Evolutionary conservation across 2,888 invertebrate species (phyloP), one percentile per base, ranked within the genome.

Genomic region (Platerodrilus igneus): DNA sequence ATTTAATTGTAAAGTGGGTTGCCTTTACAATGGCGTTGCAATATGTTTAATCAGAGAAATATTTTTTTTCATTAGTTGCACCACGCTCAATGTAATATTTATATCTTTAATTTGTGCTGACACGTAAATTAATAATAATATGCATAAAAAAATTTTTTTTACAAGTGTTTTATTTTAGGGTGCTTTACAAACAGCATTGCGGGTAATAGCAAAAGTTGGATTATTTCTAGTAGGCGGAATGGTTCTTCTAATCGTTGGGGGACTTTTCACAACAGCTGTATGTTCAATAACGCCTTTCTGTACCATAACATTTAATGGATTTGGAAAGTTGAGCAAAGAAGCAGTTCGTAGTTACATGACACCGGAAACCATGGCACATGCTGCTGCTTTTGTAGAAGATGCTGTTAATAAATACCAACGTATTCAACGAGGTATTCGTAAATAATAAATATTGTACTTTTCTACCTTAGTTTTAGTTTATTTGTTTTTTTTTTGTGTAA

Each of bases 201-300:
- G 52, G 34, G 41, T 68, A 11, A 50, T 74, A 10, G 60, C 70
- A n/a, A 69, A 71, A 48, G 55, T 71, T 4, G 64, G 69, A 10
- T 58, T 71, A 9, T 66, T 70, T 14, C 45, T 73, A 1, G 25
- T 72, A 4, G 70, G 72, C 7, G 68, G 70, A 4, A 55, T 70
- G 6, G 62, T 58, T 6, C 58, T 75, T 3, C 53, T 77, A 3
- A 37, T 76, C 3, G 59, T 78, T 32, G 76, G 78, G 3, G 69
- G 73, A n/a, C 59, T 76, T 4, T 64, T 79, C 2, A 68, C 77
- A 1, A 68, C 77, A 1, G 73, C 76, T 1, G 63, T 81, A 1
- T 83, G 82, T 56, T 71, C 75, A 1, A 72, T 79, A 45, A 81
- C 81, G 1, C 74, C 79, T 5, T 55, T 81, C 9, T 83, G 82